Percentiles rank a stretch among this genome's conserved stretches.
phyloP scores from a whole-genome alignment of 2,797 vertebrate species.

The Phoxinus dragarum region DNA sequence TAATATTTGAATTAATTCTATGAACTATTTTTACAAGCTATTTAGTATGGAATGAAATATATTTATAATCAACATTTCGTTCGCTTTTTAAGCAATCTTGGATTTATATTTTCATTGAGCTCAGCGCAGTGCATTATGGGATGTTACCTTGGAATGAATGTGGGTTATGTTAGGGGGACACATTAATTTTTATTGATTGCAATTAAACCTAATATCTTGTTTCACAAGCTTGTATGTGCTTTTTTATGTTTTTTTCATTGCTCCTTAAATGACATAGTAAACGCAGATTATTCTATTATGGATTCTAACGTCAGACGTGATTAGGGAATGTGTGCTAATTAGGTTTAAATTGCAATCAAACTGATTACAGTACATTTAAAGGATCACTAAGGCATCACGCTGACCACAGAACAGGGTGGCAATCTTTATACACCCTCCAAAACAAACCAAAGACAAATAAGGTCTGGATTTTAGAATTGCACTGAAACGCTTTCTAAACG shows the following conservation, averaged over 20 bases:
- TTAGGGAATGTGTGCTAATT: constrained; percentile 64
- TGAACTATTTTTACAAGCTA: too few relatives aligned
- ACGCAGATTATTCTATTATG: constrained; percentile 60
- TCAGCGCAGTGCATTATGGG: not conserved
- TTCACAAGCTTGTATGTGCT: not conserved
- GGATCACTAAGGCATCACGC: constrained; percentile 62
- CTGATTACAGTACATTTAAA: constrained; percentile 56
- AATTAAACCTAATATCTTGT: constrained; percentile 6
- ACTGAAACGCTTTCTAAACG: constrained; percentile 72
- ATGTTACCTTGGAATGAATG: not conserved
- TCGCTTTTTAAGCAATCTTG: not conserved
- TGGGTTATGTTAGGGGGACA: not conserved
- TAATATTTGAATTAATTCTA: not conserved
- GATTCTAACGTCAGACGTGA: constrained; percentile 58
- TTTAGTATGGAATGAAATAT: not conserved
- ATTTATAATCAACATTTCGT: not conserved
- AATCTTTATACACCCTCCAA: constrained; percentile 46
- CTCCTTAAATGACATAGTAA: constrained; percentile 59
- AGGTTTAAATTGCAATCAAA: constrained; percentile 59
- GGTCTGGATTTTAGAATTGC: constrained; percentile 65
- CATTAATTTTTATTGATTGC: not conserved
- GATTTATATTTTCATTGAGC: not conserved
- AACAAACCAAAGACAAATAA: constrained; percentile 54
- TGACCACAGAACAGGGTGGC: constrained; percentile 56
- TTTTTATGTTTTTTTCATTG: constrained; percentile 10